Base-by-base conservation (phyloP, 2,888 invertebrate genomes). In the Noctua pronuba region DNA sequence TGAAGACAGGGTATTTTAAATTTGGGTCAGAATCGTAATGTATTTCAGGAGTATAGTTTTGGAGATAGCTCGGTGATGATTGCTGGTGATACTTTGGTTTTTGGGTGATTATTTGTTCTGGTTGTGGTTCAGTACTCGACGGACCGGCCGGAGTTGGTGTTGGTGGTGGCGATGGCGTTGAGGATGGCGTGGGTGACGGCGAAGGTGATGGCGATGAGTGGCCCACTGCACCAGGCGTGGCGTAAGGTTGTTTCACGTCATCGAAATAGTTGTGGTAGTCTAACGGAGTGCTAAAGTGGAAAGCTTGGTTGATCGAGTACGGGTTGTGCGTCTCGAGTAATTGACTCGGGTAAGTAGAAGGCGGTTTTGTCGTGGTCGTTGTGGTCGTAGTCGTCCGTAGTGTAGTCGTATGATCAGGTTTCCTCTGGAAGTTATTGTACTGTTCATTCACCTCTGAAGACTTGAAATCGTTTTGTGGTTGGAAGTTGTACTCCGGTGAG, bases 251-350 rank as follows among this genome's bases (percentile, higher is more conserved):
- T 87, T 95, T 95, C 64, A 92, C 91, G 68, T 96, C 96, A 38
- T 96, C 96, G 46, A 94, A 94, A 84, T 94, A 95, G 79, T 91
- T 95, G 74, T 95, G 95, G 84, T 96, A 95, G 80, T 96, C 97
- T 77, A 96, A 89, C 11, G 96, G 96, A 72, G 96, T 96, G 86
- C 95, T 97, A 79, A 95, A 95, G 86, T 96, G 95, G 91, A 96
- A 96, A 0, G 96, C 96, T 86, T 96, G 96, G 85, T 97, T 97
- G 75, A 96, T 96, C 1, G 96, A 96, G 86, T 95, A 97, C 2
- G 97, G 96, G 84, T 96, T 96, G 76, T 96, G 96, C 21, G 96
- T 96, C 88, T 96, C 96, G 28, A 96, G 87, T 70, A 96, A 86
- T 82, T 95, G 95, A 82, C 92, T 95, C 1, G 96, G 92, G 79